Conservation (phyloP, 2,113 vertebrate genomes). For the Alligator sinensis region DNA sequence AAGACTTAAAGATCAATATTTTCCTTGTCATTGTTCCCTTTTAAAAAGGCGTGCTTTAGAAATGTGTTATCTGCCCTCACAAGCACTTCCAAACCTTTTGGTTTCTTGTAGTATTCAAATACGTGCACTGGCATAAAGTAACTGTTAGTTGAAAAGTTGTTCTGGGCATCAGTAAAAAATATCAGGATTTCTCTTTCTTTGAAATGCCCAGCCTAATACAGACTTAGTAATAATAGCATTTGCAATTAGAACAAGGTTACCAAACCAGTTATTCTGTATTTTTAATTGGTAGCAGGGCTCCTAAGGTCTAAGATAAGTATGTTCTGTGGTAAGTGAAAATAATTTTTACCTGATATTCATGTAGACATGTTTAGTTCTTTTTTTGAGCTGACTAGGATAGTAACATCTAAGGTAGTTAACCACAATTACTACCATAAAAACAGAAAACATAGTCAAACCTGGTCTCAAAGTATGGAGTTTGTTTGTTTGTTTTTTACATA, state of each 20-base stretch:
- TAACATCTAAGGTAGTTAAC: no score
- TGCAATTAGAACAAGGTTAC: conserved; percentile 9
- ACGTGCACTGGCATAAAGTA: background rate
- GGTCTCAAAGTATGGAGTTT: background rate
- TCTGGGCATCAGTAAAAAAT: background rate
- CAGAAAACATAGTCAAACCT: background rate
- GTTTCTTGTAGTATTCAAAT: background rate
- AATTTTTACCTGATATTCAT: no score
- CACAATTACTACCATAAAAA: no score
- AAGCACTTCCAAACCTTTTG: background rate
- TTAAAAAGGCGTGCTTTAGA: background rate
- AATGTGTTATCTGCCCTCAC: background rate
- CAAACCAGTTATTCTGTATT: background rate
- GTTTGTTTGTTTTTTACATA: background rate
- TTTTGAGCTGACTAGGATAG: no score
- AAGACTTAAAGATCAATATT: background rate
- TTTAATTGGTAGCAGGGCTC: no score
- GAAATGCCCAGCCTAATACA: background rate
- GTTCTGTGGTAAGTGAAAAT: no score
- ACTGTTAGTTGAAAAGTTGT: background rate
- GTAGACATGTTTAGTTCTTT: no score
- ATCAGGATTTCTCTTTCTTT: background rate
- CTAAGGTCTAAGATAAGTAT: no score
- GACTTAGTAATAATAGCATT: background rate
- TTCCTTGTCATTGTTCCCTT: background rate